Evolutionary conservation across 1,140 invertebrate species (phyloP).

Genomic region (Cheumatopsyche charites): DNA sequence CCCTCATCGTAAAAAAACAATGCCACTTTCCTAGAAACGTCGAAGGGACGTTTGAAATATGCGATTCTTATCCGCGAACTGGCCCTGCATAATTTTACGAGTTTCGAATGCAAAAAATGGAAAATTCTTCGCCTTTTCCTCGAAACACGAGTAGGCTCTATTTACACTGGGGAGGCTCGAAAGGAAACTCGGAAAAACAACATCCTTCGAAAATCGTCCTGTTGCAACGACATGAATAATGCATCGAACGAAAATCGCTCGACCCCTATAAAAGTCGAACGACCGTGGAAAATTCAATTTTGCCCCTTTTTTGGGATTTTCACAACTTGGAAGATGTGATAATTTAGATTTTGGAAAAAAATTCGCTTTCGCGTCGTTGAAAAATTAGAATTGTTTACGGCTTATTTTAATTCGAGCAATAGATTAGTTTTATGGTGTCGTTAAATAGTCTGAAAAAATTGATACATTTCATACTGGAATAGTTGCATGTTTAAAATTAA

Average conservation of each 20-base stretch:
- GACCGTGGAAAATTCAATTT: conserved; percentile 6
- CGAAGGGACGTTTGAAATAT: conserved; percentile 7
- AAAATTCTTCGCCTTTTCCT: background rate
- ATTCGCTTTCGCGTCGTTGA: conserved; percentile 2
- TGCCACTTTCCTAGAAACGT: background rate
- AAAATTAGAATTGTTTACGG: conserved; percentile 16
- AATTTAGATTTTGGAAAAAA: background rate
- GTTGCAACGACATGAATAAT: conserved; percentile 1
- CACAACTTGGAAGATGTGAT: background rate
- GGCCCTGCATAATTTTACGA: conserved; percentile 18
- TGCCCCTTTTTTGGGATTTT: conserved; percentile 8
- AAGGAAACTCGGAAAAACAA: background rate
- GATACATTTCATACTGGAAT: too few species aligned
- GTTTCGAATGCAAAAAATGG: background rate
- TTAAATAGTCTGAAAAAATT: too few species aligned
- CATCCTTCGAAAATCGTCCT: background rate
- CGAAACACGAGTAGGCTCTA: too few species aligned
- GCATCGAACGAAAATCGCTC: background rate
- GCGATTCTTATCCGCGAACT: conserved; percentile 11
- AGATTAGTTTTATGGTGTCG: background rate
- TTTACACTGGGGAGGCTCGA: background rate
- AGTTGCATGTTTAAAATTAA: too few species aligned
- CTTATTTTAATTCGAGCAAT: background rate
- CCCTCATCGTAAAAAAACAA: too few species aligned
- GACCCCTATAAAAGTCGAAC: background rate